Base-by-base conservation (phyloP, 2,113 vertebrate genomes). In the Cacatua alba region DNA sequence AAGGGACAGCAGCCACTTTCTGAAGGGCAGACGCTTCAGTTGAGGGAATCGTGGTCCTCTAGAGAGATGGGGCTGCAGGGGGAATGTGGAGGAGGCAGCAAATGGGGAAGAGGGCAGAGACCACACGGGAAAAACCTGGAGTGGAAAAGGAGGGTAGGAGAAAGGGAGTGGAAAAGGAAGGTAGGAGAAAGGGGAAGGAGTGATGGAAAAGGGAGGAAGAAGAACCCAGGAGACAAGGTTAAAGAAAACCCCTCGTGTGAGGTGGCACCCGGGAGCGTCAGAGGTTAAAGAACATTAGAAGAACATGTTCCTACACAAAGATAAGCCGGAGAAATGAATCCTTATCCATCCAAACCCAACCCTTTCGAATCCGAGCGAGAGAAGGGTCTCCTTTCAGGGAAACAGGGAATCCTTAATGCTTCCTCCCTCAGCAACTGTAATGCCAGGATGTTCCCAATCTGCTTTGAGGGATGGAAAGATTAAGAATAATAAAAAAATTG, bases 381-480 rank as follows among this genome's bases (percentile, higher is more conserved):
- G 96, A 92, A 97, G 97, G 97, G 97, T 97, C 97, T 97, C 95
- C 96, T 98, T 98, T 97, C 98, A 98, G 98, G 97, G 97, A 96
- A 97, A 96, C 37, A 53, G 96, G 97, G 98, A 99, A 99, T 99
- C 99, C 99, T 98, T 98, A 98, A 98, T 99, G 98, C 99, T 98
- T 99, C 99, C 98, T 99, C 99, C 98, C 94, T 96, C 96, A 80
- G 97, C 97, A 98, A 94, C 90, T 71, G 98, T 99, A 99, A 99
- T 99, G 99, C 99, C 98, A 97, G 98, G 99, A 99, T 99, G 98
- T 99, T 99, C 99, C 98, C 99, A 99, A 99, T 99, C 99, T 99
- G 99, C 99, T 99, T 99, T 99, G 98, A 99, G 98, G 98, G 98
- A 98, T 97, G 98, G 98, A 99, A 98, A 99, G 98, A 99, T 99